These are phyloP conservation scores for Clupea harengus DNA, from an alignment of 2,113 vertebrate genomes.

Conservation along the genomic window DNA sequence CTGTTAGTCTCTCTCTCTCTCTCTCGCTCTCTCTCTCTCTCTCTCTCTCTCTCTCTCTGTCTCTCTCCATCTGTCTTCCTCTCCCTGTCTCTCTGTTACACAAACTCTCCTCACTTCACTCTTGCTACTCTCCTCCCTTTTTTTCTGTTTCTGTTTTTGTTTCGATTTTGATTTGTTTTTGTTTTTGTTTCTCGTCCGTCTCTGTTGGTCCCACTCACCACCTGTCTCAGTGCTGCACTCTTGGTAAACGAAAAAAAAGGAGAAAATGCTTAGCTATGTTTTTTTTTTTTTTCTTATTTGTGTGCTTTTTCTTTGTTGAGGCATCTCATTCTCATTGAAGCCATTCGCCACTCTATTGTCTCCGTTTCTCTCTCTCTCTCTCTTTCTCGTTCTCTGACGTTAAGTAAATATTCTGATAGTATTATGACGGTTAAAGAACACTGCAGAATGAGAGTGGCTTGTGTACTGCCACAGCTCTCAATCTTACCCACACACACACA, in stretches of 20 bases:
- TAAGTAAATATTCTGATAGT: slow-evolving; percentile 61
- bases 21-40: slow-evolving; percentile 35
- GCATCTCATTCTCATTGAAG: slow-evolving; percentile 62
- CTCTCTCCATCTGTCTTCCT: slow-evolving; percentile 27
- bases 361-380: slow-evolving; percentile 22
- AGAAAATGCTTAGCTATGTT: slow-evolving; percentile 63
- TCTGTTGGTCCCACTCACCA: slow-evolving; percentile 36
- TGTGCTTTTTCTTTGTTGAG: slow-evolving; percentile 47
- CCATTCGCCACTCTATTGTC: slow-evolving; percentile 50
- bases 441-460: slow-evolving; percentile 55
- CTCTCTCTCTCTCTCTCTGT: slow-evolving; percentile 34
- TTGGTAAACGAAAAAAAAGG: slow-evolving; percentile 59
- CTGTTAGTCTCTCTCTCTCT: slow-evolving; percentile 42
- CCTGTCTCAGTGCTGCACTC: slow-evolving; percentile 63
- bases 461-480: slow-evolving; percentile 51
- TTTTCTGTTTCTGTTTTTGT: slow-evolving; percentile 52
- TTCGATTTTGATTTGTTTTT: slow-evolving; percentile 9
- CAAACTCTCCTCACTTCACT: slow-evolving; percentile 19
- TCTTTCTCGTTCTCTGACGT: neutral
- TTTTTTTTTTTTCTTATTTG: slow-evolving; percentile 32
- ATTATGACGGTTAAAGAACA: slow-evolving; percentile 65
- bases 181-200: slow-evolving; percentile 36
- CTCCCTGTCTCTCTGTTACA: slow-evolving; percentile 6
- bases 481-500: neutral
- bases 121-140: slow-evolving; percentile 41